Base-by-base conservation (phyloP, 1,140 invertebrate species). In the Tetragnatha versicolor region DNA sequence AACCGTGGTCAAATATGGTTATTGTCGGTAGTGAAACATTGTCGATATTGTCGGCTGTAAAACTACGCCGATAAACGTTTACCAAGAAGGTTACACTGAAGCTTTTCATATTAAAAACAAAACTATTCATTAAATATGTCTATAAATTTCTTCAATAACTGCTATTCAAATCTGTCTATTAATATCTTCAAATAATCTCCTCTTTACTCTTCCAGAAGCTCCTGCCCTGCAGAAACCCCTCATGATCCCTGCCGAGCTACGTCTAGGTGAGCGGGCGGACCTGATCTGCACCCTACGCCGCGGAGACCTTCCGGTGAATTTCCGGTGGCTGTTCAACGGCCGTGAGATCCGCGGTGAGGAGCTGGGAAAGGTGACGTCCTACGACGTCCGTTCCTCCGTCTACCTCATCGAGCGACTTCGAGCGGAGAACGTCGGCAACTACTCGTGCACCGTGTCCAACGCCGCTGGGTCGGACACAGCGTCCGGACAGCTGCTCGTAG, bases 361-460 rank as follows among this genome's bases (percentile, higher is more conserved):
- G 7, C 35, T 79, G 20, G 76, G 76, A 0, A 79, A 79, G 22
- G 76, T 79, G 3, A 69, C 76, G 3, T 79, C 76, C 1, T 79
- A 79, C 14, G 76, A 79, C 6, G 53, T 61, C 10, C 22, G 76
- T 6, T 79, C 76, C 10, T 79, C 76, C 12, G 76, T 79, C 9
- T 79, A 69, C 53, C 63, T 79, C 22, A 79, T 79, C 37, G 76
- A 79, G 10, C 55, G 60, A n/a, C 53, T 79, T 14, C 33, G 42
- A 25, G 76, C 76, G 12, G 76, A 60, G 42, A 79, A 79, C 20
- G 76, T 79, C 17, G 76, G 76, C n/a, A 79, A 79, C 39, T 69
- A 79, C 65, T 58, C 76, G 0, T 79, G 76, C 17, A 37, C 29
- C n/a, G 76, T 79, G 22, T 31, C 63, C n/a, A 79, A 79, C 47